These are phyloP conservation scores for Loxodonta africana DNA, from an alignment of 2,113 vertebrate species.

Conservation along the genomic window DNA sequence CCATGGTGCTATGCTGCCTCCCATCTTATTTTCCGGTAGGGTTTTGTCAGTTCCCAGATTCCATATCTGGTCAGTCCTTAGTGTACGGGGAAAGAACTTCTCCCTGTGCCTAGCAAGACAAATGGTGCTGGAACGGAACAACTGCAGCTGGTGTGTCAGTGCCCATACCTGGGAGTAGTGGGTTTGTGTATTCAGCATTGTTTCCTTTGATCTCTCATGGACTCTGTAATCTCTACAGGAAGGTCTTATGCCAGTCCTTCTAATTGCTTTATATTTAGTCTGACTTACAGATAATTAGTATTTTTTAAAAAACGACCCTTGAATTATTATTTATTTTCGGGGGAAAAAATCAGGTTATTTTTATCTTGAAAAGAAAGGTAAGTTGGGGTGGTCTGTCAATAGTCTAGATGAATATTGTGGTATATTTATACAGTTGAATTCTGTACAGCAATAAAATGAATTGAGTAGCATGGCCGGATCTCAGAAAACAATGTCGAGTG, in stretches of 20 bases:
- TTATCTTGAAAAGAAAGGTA: neutral
- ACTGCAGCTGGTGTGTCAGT: neutral
- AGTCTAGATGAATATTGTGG: neutral
- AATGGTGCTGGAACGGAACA: neutral
- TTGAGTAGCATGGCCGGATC: neutral
- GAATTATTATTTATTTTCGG: neutral
- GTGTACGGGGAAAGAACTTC: neutral
- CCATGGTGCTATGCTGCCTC: fast-evolving
- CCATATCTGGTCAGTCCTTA: neutral
- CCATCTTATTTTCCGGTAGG: neutral
- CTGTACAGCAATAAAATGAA: neutral
- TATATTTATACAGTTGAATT: neutral
- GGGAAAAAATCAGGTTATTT: neutral
- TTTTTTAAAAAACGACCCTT: neutral
- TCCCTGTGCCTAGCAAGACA: neutral
- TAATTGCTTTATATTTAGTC: neutral
- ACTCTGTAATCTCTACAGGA: neutral
- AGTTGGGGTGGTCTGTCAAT: neutral
- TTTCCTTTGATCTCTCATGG: neutral
- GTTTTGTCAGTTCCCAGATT: neutral
- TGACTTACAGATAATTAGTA: neutral
- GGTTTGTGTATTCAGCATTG: neutral
- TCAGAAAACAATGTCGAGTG: neutral
- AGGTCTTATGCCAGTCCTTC: neutral
- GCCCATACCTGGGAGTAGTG: neutral